These are phyloP conservation scores for Hydrolagus colliei DNA, from an alignment of 2,797 vertebrate species.

Conservation along the genomic window DNA sequence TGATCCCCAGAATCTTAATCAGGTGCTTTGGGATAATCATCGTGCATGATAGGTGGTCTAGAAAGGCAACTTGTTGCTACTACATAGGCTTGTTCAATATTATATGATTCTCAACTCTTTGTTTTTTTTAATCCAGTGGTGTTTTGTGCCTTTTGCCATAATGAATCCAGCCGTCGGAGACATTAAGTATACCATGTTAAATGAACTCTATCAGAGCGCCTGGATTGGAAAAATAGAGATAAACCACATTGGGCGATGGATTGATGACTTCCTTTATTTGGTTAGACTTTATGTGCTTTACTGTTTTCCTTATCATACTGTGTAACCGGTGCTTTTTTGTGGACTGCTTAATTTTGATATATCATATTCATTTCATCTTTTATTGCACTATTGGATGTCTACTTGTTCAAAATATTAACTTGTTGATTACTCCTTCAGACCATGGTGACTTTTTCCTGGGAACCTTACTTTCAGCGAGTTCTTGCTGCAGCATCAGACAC, in stretches of 20 bases:
- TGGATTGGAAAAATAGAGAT: constrained; percentile 58
- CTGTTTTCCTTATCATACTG: no score
- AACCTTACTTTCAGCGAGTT: constrained; percentile 53
- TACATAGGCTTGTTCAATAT: no score
- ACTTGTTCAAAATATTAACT: not conserved
- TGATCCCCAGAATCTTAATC: no score
- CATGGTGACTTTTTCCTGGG: constrained; percentile 48
- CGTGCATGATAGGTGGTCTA: no score
- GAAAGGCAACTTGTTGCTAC: no score
- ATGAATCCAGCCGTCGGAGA: constrained; percentile 59
- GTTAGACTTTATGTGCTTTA: constrained; percentile 37
- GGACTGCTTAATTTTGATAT: no score
- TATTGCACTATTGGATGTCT: no score
- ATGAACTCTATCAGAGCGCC: constrained; percentile 50
- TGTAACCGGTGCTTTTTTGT: no score
- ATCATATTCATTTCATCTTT: no score
- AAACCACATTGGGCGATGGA: constrained; percentile 54
- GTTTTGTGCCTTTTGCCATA: constrained; percentile 67
- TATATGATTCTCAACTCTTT: not conserved
- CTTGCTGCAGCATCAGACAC: constrained; percentile 42
- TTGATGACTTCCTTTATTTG: constrained; percentile 53
- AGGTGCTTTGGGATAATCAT: no score
- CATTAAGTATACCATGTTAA: constrained; percentile 62
- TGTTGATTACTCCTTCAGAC: constrained; percentile 39
- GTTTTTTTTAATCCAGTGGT: constrained; percentile 47